These are phyloP conservation scores for Odontamblyopus lacepedii DNA, from an alignment of 2,797 vertebrate species.

Conservation along the genomic window DNA sequence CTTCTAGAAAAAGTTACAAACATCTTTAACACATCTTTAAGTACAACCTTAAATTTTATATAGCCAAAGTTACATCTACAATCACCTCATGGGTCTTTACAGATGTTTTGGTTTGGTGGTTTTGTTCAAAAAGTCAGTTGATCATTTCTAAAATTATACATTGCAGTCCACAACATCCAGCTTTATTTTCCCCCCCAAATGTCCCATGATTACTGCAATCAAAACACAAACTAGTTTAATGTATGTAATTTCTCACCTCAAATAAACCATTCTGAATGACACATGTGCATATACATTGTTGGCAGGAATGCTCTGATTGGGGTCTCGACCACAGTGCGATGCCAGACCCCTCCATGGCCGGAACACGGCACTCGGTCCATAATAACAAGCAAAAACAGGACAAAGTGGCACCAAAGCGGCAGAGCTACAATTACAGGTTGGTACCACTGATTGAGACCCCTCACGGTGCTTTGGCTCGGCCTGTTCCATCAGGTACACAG, in stretches of 20 bases:
- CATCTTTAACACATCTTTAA: too few relatives aligned
- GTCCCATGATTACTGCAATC: background rate
- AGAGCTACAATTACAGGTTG: conserved; percentile 56
- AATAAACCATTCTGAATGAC: background rate
- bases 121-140: too few relatives aligned
- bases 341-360: conserved; percentile 33
- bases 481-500: conserved; percentile 24
- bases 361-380: conserved; percentile 28
- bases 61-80: too few relatives aligned
- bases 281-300: conserved; percentile 15
- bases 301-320: conserved; percentile 59
- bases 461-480: conserved; percentile 20
- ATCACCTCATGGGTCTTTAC: too few relatives aligned
- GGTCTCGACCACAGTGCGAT: conserved; percentile 62
- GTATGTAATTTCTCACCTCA: background rate
- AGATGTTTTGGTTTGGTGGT: too few relatives aligned
- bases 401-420: conserved; percentile 20
- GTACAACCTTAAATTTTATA: too few relatives aligned
- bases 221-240: background rate
- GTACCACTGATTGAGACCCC: conserved; percentile 57
- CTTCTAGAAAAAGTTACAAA: too few relatives aligned
- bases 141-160: background rate
- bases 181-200: background rate
- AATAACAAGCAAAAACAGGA: conserved; percentile 45
- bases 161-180: background rate